Evolutionary conservation across 2,797 vertebrate genomes (phyloP), one percentile per base, ranked within the genome.

Genomic region (Myripristis jacobus): DNA sequence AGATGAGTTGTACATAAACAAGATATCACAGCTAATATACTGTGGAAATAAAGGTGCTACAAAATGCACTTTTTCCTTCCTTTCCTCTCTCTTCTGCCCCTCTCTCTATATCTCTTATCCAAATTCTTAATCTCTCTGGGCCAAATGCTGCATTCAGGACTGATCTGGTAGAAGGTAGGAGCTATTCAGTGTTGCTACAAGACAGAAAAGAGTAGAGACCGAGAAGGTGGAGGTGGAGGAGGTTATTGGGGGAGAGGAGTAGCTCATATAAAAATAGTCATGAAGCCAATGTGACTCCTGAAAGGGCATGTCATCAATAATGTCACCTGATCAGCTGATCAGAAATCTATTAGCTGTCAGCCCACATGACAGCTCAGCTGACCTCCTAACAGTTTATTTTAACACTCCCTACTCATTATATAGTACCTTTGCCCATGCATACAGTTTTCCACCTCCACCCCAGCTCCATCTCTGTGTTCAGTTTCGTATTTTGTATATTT

Each of bases 1-100:
- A 51, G 70, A 72, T 54, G 61, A 64, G 52, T 22, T 62, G 46
- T 7, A 59, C 46, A 70, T 53, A 76, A 84, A 85, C 29, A 87
- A 73, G 63, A 70, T 41, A 71, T 77, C 51, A 55, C 24, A n/a
- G 53, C 63, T 72, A 65, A 80, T 60, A 58, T 27, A 43, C 1
- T 27, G 50, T 44, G 38, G 31, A 50, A 66, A 62, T 27, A 43
- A 68, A 63, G 19, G 9, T 44, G 55, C 38, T 52, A 25, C 2
- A 55, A 56, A 57, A 27, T 47, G 18, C 15, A 65, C n/a, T 46
- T 48, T 18, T 27, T 43, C 13, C 2, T 38, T 13, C 11, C 0
- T 24, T 61, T 19, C 22, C 24, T 34, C 18, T 48, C 5, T 53
- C 24, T 24, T 43, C 27, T 61, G 18, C 22, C 24, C 27, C 18